These are phyloP conservation scores for Formica exsecta DNA, from an alignment of 1,140 invertebrate species.

Conservation along the genomic window DNA sequence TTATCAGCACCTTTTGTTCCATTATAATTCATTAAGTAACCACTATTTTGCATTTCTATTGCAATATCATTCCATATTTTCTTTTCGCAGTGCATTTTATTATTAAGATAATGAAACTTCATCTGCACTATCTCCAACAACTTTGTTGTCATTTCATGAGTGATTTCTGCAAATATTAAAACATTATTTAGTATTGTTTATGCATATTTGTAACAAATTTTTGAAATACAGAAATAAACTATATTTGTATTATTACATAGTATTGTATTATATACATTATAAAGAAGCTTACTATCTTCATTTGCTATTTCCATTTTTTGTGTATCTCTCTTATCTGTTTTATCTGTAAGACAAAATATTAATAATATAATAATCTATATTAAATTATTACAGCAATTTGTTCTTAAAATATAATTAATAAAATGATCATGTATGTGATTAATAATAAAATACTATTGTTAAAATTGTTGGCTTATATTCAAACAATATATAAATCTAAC, in stretches of 20 bases:
- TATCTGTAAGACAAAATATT: not conserved
- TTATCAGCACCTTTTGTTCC: not conserved
- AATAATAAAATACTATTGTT: too few species aligned
- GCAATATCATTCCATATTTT: not conserved
- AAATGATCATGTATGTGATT: too few species aligned
- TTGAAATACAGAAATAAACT: not conserved
- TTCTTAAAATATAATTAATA: too few species aligned
- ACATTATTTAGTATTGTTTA: not conserved
- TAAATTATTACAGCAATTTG: not conserved
- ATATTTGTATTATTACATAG: too few species aligned
- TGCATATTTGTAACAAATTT: too few species aligned
- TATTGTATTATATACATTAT: not conserved
- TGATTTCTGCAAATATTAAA: not conserved
- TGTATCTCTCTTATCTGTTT: not conserved
- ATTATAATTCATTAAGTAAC: not conserved
- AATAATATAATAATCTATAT: not conserved
- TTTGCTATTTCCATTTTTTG: not conserved
- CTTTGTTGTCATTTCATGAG: conserved; percentile 10
- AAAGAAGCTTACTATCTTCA: conserved; percentile 7
- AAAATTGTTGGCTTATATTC: too few species aligned
- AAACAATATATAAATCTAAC: too few species aligned
- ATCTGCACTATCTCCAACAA: not conserved
- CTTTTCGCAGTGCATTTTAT: conserved; percentile 3
- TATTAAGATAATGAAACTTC: not conserved
- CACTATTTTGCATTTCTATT: not conserved